Evolutionary conservation across 1,140 invertebrate genomes (phyloP), one percentile per base, ranked within the genome.

Genomic region (Trialeurodes vaporariorum): DNA sequence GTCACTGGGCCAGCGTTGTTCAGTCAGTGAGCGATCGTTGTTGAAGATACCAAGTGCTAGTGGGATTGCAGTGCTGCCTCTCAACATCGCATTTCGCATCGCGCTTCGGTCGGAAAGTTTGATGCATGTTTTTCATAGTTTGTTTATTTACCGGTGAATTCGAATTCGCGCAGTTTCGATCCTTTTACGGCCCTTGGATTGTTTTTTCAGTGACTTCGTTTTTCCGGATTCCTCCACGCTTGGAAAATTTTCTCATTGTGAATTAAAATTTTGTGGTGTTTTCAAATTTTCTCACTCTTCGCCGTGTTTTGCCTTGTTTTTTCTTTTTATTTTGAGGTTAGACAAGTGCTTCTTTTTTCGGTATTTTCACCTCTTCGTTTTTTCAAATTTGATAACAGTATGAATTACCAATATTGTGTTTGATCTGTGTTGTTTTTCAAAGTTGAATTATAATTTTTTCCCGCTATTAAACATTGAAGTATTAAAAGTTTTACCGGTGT

Each of bases 1-100:
- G 72, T 73, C 72, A 73, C 69, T 73, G 67, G 70, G 70, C 27
- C 72, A 73, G 64, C 9, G 59, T 59, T 27, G 58, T 61, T 58
- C 40, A 66, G 63, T 65, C 65, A 69, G 63, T 70, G 63, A 67
- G 70, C 68, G 68, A 63, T 65, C 65, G 65, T 49, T 49, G 34
- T 5, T 17, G 34, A 49, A 49, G 34, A 49, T 49, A 49, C 17
- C 34, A 49, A 49, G 34, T 49, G 25, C 61, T 58, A 21, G 63
- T 27, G 62, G 22, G 62, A 21, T 25, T 63, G n/a, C 66, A 62
- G 40, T 64, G 25, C 12, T 49, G 24, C 13, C 63, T 25, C 17
- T n/a, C 63, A n/a, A 25, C 65, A n/a, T n/a, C 22, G 13, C 21
- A 21, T 64, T 40, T 59, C 26, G 22, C 22, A 24, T 65, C 17